Evolutionary conservation across 92 coral and sea anemone genomes (phyloP), one percentile per base, ranked within the genome.

Genomic region (Pocillopora grandis): DNA sequence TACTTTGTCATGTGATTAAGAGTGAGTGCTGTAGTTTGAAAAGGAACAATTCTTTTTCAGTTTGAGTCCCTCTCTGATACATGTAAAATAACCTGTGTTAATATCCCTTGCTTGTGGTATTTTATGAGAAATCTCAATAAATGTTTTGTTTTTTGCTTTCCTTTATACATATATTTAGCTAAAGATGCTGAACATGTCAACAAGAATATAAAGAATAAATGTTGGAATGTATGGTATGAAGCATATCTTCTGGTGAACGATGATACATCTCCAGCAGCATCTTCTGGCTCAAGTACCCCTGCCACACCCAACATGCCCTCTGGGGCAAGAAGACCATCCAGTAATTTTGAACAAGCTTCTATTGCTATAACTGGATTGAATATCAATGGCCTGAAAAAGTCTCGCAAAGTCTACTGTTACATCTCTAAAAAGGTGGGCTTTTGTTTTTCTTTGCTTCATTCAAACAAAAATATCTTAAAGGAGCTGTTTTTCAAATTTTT

Each of bases 221-320:
- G 88, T 35, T 94, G 94, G 90, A 94, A 94, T 80, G 90, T 94
- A 0, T 96, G 98, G 98, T 96, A 94, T 77, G 99, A 96, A 79
- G 94, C 92, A 1, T 86, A 83, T 70, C 80, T 94, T 13, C 78
- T 92, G 85, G 67, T 78, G 8, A 69, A 15, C 9, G 77, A 66
- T 17, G 80, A 74, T 21, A 52, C 84, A 36, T 61, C 82, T 16
- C 62, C 78, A 9, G 48, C 70, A 64, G n/a, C 57, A 49, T 14
- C 21, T 59, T 14, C 58, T 58, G n/a, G 56, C 19, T 5, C 69
- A 1, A 18, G 58, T 9, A 42, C 37, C 13, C 58, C 66, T 10
- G 61, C 66, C 36, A 33, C 75, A 68, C 68, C 71, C 72, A 14
- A 16, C 31, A 3, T 56, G 19, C 8, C 74, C 49, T 36, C 72